Conservation (phyloP, 1,140 invertebrate species). For the Parapsyche elsis region DNA sequence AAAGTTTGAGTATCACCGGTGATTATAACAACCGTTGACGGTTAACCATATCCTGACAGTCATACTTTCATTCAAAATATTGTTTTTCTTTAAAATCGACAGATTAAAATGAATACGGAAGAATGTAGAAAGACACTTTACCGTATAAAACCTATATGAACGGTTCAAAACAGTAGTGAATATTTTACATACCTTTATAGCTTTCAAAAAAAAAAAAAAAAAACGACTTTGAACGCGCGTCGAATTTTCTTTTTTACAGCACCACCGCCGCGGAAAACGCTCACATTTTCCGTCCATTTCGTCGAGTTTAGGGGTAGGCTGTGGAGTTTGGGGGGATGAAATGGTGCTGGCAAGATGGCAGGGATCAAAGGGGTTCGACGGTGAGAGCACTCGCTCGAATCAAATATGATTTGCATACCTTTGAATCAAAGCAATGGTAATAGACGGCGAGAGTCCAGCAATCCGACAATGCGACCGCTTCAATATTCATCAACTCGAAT, state of each 20-base stretch:
- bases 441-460: slow-evolving; percentile 43
- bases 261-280: slow-evolving; percentile 11
- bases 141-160: too few species aligned
- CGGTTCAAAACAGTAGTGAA: too few species aligned
- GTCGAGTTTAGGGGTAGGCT: background rate
- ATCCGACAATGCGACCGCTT: slow-evolving; percentile 15
- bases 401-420: slow-evolving; percentile 52
- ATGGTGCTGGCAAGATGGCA: slow-evolving; percentile 25
- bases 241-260: slow-evolving; percentile 1
- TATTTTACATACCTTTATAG: too few species aligned
- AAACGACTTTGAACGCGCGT: slow-evolving; percentile 1
- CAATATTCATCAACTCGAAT: slow-evolving; percentile 6
- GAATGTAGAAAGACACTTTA: too few species aligned
- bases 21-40: too few species aligned
- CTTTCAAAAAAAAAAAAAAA: too few species aligned
- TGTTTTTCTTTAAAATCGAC: too few species aligned
- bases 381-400: slow-evolving; percentile 44
- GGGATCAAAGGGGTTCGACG: slow-evolving; percentile 36
- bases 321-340: too few species aligned
- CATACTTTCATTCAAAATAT: too few species aligned
- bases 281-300: slow-evolving; percentile 25
- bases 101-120: too few species aligned
- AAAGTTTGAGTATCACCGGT: too few species aligned
- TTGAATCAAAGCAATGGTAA: slow-evolving; percentile 50
- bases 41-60: too few species aligned